Evolutionary conservation across 2,888 invertebrate species (phyloP).

Genomic region (Adelphocoris suturalis): DNA sequence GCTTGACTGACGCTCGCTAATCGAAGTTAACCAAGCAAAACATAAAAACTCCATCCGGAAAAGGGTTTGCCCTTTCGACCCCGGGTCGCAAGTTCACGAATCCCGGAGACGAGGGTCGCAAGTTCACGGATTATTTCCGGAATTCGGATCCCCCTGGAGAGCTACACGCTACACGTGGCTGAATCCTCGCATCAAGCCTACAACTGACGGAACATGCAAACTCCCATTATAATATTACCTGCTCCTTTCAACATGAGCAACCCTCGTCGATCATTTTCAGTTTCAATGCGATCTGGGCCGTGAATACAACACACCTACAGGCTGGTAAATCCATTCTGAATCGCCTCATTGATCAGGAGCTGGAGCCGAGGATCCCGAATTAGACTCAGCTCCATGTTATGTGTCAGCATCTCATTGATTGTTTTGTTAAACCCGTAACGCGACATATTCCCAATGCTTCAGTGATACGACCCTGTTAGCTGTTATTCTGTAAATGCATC

Average conservation of each 20-base stretch:
- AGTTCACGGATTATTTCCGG: constrained; percentile 39
- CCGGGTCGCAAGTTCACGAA: constrained; percentile 58
- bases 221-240: not conserved
- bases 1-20: constrained; percentile 57
- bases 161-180: not conserved
- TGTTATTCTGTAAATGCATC: too few relatives aligned
- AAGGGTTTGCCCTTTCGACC: constrained; percentile 43
- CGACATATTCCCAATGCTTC: too few relatives aligned
- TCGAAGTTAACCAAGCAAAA: constrained; percentile 50
- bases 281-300: not conserved
- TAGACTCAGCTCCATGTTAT: too few relatives aligned
- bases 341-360: too few relatives aligned
- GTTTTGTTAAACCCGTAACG: too few relatives aligned
- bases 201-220: not conserved
- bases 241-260: constrained; percentile 1
- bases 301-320: too few relatives aligned
- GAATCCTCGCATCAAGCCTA: not conserved
- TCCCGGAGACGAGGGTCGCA: constrained; percentile 11
- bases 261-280: constrained; percentile 11
- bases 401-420: too few relatives aligned
- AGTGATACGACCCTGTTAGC: too few relatives aligned
- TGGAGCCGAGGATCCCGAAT: too few relatives aligned
- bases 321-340: too few relatives aligned
- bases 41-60: constrained; percentile 62
- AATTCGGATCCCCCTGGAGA: not conserved